Evolutionary conservation across 2,888 invertebrate genomes (phyloP).

Genomic region (Tetropium fuscum): DNA sequence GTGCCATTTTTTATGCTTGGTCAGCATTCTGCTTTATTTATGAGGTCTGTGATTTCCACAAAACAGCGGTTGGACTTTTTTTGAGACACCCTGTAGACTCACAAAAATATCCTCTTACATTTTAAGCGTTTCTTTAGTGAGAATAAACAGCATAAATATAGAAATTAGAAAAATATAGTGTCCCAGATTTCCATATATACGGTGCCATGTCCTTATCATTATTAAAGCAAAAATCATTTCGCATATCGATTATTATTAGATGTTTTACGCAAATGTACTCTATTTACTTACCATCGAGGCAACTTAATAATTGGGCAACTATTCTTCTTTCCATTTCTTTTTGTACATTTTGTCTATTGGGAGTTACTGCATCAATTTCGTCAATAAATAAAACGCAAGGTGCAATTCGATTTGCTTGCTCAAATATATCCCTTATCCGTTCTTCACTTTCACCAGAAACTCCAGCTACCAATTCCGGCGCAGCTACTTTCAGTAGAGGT

Average conservation of each 20-base stretch:
- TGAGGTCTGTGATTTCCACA: too few relatives aligned
- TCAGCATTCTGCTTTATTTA: too few relatives aligned
- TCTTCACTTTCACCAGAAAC: slow-evolving; percentile 97
- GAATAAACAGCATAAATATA: too few relatives aligned
- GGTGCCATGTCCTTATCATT: too few relatives aligned
- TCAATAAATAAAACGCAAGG: slow-evolving; percentile 94
- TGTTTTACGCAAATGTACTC: slow-evolving; percentile 3
- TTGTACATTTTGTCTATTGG: slow-evolving; percentile 88
- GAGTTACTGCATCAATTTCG: slow-evolving; percentile 97
- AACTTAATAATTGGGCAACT: slow-evolving; percentile 91
- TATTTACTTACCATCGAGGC: slow-evolving; percentile 81
- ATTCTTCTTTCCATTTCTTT: slow-evolving; percentile 97
- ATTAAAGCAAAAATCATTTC: not conserved
- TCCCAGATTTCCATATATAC: too few relatives aligned
- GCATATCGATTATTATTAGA: not conserved
- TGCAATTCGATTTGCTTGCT: slow-evolving; percentile 78
- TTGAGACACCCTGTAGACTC: too few relatives aligned
- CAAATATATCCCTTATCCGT: slow-evolving; percentile 91
- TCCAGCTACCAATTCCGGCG: slow-evolving; percentile 93
- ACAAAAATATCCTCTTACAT: too few relatives aligned
- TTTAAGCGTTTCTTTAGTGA: too few relatives aligned
- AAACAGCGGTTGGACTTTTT: too few relatives aligned
- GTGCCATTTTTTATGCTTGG: too few relatives aligned
- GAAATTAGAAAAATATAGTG: too few relatives aligned
- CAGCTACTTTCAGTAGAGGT: slow-evolving; percentile 88